Percentiles rank a stretch among this genome's conserved stretches.
phyloP scores from a whole-genome alignment of 2,888 invertebrate genomes.

The Diplolepis rosae region DNA sequence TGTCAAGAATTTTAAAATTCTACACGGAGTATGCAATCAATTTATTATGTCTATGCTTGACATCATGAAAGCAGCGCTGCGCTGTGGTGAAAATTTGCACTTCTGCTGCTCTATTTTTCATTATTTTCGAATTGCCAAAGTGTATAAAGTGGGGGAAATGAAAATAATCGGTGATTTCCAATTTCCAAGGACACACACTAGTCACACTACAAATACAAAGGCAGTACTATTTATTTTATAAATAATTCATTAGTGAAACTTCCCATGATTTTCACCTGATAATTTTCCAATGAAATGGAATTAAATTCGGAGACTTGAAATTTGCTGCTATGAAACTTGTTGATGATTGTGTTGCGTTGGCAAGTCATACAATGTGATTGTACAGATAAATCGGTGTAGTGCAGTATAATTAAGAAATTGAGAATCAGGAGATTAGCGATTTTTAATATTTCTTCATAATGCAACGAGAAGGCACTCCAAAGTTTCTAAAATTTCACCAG shows the following conservation, averaged over 20 bases:
- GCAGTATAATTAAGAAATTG: neutral
- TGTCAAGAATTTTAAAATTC: too few species aligned
- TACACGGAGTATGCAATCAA: too few species aligned
- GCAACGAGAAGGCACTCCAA: constrained; percentile 71
- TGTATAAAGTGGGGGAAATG: constrained; percentile 12
- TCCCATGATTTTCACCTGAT: neutral
- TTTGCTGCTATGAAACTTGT: neutral
- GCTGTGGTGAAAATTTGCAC: too few species aligned
- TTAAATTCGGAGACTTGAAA: neutral
- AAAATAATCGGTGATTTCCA: neutral
- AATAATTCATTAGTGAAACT: neutral
- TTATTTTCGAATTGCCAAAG: too few species aligned
- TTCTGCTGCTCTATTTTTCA: too few species aligned
- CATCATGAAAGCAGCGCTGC: too few species aligned
- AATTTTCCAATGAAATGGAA: neutral
- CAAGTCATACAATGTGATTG: constrained; percentile 14
- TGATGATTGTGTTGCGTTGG: neutral
- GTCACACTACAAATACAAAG: neutral
- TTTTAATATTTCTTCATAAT: constrained; percentile 48
- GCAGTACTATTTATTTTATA: neutral
- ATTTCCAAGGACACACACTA: neutral
- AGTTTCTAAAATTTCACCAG: constrained; percentile 69
- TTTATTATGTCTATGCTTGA: too few species aligned
- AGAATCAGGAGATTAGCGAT: neutral
- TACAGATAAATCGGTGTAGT: constrained; percentile 12